Conservation (phyloP, 2,888 invertebrate genomes). For the Trissolcus japonicus region DNA sequence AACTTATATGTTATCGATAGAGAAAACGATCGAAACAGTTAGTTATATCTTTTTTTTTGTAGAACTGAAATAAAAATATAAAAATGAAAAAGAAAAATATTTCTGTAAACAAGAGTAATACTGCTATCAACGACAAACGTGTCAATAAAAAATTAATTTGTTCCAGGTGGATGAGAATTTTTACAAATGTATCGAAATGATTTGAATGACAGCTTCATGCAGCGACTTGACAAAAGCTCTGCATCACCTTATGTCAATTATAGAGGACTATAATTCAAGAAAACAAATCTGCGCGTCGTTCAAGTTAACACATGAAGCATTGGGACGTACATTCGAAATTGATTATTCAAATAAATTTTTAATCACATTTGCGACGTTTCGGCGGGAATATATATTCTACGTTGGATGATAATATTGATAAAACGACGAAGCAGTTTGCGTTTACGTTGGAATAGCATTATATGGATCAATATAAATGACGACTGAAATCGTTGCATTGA, state of each 20-base stretch:
- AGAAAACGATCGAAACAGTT: too few relatives aligned
- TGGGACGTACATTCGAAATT: not conserved
- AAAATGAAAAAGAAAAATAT: too few relatives aligned
- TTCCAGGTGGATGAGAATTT: too few relatives aligned
- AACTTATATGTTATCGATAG: too few relatives aligned
- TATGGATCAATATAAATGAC: constrained; percentile 53
- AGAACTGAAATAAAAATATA: too few relatives aligned
- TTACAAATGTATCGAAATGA: too few relatives aligned
- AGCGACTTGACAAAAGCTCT: not conserved
- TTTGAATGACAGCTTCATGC: too few relatives aligned
- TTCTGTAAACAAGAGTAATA: too few relatives aligned
- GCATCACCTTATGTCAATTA: not conserved
- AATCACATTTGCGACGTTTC: constrained; percentile 6
- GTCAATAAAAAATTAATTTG: too few relatives aligned
- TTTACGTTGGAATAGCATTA: constrained; percentile 32
- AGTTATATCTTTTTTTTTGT: too few relatives aligned
- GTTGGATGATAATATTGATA: constrained; percentile 30
- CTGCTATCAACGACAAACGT: too few relatives aligned
- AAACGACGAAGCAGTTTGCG: constrained; percentile 23
- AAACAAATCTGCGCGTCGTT: not conserved
- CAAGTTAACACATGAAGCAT: too few relatives aligned
- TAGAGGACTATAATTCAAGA: not conserved
- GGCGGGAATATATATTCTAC: constrained; percentile 4
- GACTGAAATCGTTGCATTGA: constrained; percentile 49
- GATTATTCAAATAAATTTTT: constrained; percentile 11